phyloP scores from a whole-genome alignment of 2,888 invertebrate species.

The Scelioninae gen. 2 region DNA sequence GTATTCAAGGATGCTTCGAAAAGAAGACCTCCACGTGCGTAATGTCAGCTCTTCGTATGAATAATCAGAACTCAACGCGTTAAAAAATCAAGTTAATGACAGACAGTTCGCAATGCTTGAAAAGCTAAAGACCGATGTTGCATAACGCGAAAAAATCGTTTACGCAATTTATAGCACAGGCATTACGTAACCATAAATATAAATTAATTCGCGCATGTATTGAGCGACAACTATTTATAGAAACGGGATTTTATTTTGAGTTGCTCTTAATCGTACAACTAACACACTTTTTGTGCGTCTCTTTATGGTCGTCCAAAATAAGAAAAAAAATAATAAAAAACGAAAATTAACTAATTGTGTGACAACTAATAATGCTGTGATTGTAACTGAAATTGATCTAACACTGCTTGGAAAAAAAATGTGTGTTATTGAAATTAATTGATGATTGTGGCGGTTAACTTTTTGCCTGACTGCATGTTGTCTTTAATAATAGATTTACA shows the following conservation, averaged over 20 bases:
- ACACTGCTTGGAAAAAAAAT: too few relatives aligned
- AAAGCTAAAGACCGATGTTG: slow-evolving; percentile 44
- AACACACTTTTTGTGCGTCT: too few relatives aligned
- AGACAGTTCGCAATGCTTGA: slow-evolving; percentile 28
- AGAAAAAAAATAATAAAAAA: too few relatives aligned
- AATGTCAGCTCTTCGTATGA: slow-evolving; percentile 19
- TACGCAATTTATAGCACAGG: slow-evolving; percentile 30
- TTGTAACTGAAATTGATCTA: background rate
- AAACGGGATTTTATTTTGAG: slow-evolving; percentile 18
- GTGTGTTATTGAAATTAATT: too few relatives aligned
- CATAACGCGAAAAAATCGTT: slow-evolving; percentile 37
- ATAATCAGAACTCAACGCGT: slow-evolving; percentile 37
- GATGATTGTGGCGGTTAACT: too few relatives aligned
- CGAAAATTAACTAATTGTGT: slow-evolving; percentile 12
- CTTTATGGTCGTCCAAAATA: too few relatives aligned
- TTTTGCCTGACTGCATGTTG: too few relatives aligned
- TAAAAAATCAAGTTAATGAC: slow-evolving; percentile 33
- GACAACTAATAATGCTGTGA: background rate
- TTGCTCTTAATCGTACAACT: too few relatives aligned
- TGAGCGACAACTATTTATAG: slow-evolving; percentile 27
- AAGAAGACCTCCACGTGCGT: slow-evolving; percentile 12
- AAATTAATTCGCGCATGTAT: slow-evolving; percentile 29
- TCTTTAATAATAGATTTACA: too few relatives aligned
- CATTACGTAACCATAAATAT: slow-evolving; percentile 45
- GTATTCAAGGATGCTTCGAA: slow-evolving; percentile 3